Percentiles rank a stretch among this genome's conserved stretches.
Conservation (phyloP, 2,888 invertebrate genomes). For the Megastigmus dorsalis region DNA sequence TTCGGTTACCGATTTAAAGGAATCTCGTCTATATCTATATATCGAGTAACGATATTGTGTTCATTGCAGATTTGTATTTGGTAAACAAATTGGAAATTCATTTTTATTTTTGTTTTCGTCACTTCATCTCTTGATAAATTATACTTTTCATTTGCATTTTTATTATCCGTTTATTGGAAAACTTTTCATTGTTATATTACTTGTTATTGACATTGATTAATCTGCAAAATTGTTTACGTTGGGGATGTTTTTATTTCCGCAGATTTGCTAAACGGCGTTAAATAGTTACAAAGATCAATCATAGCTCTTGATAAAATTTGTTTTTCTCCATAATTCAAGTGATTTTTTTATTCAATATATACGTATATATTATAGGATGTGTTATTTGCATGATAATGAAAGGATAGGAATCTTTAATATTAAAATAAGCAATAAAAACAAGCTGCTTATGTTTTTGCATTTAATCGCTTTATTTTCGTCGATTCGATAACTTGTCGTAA, state of each 20-base stretch:
- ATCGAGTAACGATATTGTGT: too few relatives aligned
- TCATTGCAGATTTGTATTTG: too few relatives aligned
- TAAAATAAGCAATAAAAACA: conserved; percentile 24
- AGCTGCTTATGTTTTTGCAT: conserved; percentile 10
- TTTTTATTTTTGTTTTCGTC: too few relatives aligned
- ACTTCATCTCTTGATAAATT: too few relatives aligned
- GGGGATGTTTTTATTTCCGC: conserved; percentile 5
- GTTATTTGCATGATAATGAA: neutral
- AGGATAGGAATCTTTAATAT: conserved; percentile 8
- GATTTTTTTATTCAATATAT: neutral
- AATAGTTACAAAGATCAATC: conserved; percentile 12
- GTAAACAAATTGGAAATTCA: too few relatives aligned
- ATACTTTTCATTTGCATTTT: too few relatives aligned
- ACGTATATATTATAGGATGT: neutral
- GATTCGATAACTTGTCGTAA: conserved; percentile 36
- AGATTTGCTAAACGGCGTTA: neutral
- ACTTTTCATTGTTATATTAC: too few relatives aligned
- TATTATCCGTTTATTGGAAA: too few relatives aligned
- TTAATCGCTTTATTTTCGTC: conserved; percentile 49
- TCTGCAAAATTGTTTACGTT: conserved; percentile 3
- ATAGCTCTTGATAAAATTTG: neutral
- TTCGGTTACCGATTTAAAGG: conserved; percentile 1
- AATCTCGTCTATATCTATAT: too few relatives aligned
- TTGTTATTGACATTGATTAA: neutral
- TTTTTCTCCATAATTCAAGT: neutral